Conservation (phyloP, 2,113 vertebrate species). For the Myrmecobius fasciatus region DNA sequence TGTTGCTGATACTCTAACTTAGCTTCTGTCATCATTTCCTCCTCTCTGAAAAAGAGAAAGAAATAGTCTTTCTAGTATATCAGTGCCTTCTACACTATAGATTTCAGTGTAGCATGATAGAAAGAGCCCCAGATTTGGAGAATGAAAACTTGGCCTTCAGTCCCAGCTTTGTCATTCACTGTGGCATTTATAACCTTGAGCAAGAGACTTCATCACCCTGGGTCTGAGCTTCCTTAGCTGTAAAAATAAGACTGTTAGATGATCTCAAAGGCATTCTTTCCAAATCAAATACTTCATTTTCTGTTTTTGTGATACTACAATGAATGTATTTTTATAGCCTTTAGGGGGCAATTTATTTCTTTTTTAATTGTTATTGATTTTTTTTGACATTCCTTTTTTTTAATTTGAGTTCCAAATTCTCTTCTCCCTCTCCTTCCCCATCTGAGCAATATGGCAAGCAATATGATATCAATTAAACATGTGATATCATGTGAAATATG, state of each 20-base stretch:
- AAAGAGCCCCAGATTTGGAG: not conserved
- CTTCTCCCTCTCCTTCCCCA: not conserved
- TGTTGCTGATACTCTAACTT: not conserved
- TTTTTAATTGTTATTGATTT: not conserved
- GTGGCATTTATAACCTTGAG: not conserved
- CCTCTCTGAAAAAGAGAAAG: not conserved
- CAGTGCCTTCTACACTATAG: not conserved
- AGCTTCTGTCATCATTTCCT: not conserved
- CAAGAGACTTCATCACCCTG: not conserved
- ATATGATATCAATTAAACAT: not conserved
- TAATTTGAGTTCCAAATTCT: not conserved
- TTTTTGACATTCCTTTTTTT: not conserved
- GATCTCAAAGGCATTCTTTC: not conserved
- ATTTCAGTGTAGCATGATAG: not conserved
- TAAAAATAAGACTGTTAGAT: not conserved
- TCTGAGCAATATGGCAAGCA: not conserved
- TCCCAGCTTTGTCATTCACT: not conserved
- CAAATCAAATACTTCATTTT: not conserved
- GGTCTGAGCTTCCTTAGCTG: not conserved
- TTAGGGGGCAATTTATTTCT: not conserved
- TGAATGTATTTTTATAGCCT: not conserved
- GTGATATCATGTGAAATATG: not conserved
- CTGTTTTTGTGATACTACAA: not conserved
- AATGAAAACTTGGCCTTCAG: not conserved
- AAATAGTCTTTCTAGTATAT: constrained; percentile 19